phyloP scores from a whole-genome alignment of 2,888 invertebrate species.

The Ichneumon xanthorius region DNA sequence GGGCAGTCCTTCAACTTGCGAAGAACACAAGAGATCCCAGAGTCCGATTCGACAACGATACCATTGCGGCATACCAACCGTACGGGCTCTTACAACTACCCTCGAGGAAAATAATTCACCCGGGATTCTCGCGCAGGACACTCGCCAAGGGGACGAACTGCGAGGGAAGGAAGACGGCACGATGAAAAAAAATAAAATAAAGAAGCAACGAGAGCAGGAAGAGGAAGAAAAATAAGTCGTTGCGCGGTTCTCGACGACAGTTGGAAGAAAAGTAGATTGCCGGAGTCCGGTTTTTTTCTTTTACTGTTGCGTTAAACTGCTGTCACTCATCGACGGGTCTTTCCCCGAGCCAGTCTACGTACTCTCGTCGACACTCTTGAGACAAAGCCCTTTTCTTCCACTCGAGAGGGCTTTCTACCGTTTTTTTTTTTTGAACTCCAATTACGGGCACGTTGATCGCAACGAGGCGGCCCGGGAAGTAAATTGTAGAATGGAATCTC shows the following conservation, averaged over 20 bases:
- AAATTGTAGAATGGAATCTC: background rate
- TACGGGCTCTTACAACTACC: constrained; percentile 14
- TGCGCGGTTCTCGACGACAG: constrained; percentile 57
- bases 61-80: constrained; percentile 8
- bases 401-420: constrained; percentile 34
- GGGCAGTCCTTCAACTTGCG: background rate
- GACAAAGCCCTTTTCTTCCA: constrained; percentile 11
- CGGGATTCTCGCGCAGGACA: constrained; percentile 56
- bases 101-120: constrained; percentile 47
- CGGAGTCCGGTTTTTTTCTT: constrained; percentile 24
- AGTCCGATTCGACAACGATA: constrained; percentile 60
- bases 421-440: constrained; percentile 39
- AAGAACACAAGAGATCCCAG: constrained; percentile 47
- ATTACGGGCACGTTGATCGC: constrained; percentile 48
- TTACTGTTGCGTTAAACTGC: constrained; percentile 19
- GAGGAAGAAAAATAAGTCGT: constrained; percentile 39
- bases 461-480: constrained; percentile 29
- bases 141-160: constrained; percentile 27
- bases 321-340: constrained; percentile 50
- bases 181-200: constrained; percentile 9
- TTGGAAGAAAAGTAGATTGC: constrained; percentile 64
- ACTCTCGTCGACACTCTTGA: background rate
- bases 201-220: constrained; percentile 35
- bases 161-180: constrained; percentile 15
- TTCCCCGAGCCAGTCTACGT: background rate